These are phyloP conservation scores for Heliopora coerulea DNA, from an alignment of 92 coral and sea anemone genomes.

Conservation along the genomic window DNA sequence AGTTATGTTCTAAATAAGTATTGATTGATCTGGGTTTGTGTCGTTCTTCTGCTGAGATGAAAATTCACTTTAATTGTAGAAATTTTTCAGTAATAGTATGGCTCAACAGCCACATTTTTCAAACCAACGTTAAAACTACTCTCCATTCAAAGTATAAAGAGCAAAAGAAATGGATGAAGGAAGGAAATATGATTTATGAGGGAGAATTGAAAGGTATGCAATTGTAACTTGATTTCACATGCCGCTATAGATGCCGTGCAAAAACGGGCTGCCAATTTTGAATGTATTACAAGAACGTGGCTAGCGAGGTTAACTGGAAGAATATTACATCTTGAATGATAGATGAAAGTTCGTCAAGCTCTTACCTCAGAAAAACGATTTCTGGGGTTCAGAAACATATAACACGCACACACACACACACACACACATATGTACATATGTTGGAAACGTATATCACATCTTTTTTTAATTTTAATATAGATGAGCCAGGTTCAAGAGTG, in stretches of 20 bases:
- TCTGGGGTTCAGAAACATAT: too few relatives aligned
- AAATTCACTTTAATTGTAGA: constrained; percentile 27
- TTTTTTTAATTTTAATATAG: constrained; percentile 24
- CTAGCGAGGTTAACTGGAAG: too few relatives aligned
- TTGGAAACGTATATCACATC: not conserved
- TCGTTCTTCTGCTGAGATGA: too few relatives aligned
- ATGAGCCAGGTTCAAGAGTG: constrained; percentile 58
- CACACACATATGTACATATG: not conserved
- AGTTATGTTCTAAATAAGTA: too few relatives aligned
- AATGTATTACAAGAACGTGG: too few relatives aligned
- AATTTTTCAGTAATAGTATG: constrained; percentile 53
- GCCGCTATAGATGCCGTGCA: too few relatives aligned
- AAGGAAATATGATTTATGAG: constrained; percentile 30
- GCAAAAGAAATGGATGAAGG: not conserved
- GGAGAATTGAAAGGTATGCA: constrained; percentile 27
- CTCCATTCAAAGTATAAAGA: constrained; percentile 38
- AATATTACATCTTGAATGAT: too few relatives aligned
- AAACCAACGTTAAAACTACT: constrained; percentile 46
- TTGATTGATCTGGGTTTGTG: too few relatives aligned
- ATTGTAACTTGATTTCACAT: too few relatives aligned
- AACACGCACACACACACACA: not conserved
- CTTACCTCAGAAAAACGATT: too few relatives aligned
- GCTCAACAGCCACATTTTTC: constrained; percentile 59
- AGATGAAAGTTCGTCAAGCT: too few relatives aligned
- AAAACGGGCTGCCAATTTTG: too few relatives aligned